Conservation (phyloP, 2,113 vertebrate species). For the Ceratotherium simum region DNA sequence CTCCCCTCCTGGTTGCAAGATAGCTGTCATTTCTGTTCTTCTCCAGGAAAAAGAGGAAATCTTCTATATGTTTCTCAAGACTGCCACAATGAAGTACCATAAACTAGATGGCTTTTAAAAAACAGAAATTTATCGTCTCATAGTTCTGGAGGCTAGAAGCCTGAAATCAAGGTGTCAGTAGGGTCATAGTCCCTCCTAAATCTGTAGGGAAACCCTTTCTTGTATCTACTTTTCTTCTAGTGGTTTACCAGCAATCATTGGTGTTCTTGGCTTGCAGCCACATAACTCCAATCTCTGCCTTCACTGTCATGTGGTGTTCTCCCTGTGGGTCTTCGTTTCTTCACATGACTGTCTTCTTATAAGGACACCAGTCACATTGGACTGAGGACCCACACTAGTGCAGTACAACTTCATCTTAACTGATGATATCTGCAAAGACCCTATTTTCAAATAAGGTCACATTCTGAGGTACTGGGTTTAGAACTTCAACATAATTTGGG, state of each 20-base stretch:
- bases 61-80: neutral
- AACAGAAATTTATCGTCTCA: neutral
- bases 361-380: neutral
- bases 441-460: neutral
- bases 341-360: accelerated
- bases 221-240: neutral
- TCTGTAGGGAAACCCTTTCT: neutral
- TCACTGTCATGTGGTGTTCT: accelerated
- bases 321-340: neutral
- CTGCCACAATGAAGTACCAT: neutral
- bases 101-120: neutral
- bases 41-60: neutral
- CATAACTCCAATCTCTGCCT: neutral
- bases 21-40: neutral
- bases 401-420: neutral
- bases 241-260: neutral
- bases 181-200: neutral
- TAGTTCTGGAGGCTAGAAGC: neutral
- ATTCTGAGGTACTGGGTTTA: neutral
- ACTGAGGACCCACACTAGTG: neutral
- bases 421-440: neutral
- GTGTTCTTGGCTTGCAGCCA: too few species aligned
- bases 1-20: neutral
- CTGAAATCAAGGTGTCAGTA: neutral
- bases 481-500: neutral